These are phyloP conservation scores for Pogonomyrmex barbatus DNA, from an alignment of 1,140 invertebrate species.

Conservation along the genomic window DNA sequence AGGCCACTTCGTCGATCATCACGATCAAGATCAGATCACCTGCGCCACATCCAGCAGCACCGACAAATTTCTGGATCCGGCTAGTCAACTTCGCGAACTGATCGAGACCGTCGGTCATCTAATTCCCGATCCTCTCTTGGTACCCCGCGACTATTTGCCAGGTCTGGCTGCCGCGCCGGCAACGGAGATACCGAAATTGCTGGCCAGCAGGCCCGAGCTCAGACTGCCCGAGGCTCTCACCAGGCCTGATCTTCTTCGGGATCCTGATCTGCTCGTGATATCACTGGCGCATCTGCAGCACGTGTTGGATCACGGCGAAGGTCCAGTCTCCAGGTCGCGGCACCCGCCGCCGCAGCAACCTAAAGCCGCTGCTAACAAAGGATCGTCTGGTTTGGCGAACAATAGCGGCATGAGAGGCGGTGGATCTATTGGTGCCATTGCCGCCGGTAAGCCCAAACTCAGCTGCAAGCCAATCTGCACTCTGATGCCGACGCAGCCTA, in stretches of 20 bases:
- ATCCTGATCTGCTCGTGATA: conserved; percentile 92
- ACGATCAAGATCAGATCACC: conserved; percentile 23
- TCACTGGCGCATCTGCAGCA: conserved; percentile 91
- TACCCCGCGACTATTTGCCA: conserved; percentile 91
- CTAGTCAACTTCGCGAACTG: conserved; percentile 91
- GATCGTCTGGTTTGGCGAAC: conserved; percentile 39
- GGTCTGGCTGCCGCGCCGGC: conserved; percentile 90
- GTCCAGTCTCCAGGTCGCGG: conserved; percentile 70
- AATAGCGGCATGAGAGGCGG: conserved; percentile 63
- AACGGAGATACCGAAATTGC: conserved; percentile 91
- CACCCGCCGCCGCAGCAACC: conserved; percentile 59
- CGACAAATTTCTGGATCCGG: conserved; percentile 86
- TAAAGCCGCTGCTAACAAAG: conserved; percentile 15
- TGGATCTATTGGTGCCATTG: conserved; percentile 14
- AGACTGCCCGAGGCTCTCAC: conserved; percentile 90
- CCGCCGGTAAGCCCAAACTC: conserved; percentile 77
- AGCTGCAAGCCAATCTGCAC: conserved; percentile 83
- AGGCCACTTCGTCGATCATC: neutral
- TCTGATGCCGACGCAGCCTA: conserved; percentile 83
- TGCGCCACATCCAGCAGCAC: conserved; percentile 69
- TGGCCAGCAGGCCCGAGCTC: conserved; percentile 90
- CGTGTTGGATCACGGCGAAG: conserved; percentile 87
- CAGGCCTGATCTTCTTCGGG: conserved; percentile 90
- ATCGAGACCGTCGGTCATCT: conserved; percentile 89
- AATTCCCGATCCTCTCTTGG: conserved; percentile 92